Conservation (phyloP, 1,140 invertebrate genomes). For the Rhopalosiphum maidis region DNA sequence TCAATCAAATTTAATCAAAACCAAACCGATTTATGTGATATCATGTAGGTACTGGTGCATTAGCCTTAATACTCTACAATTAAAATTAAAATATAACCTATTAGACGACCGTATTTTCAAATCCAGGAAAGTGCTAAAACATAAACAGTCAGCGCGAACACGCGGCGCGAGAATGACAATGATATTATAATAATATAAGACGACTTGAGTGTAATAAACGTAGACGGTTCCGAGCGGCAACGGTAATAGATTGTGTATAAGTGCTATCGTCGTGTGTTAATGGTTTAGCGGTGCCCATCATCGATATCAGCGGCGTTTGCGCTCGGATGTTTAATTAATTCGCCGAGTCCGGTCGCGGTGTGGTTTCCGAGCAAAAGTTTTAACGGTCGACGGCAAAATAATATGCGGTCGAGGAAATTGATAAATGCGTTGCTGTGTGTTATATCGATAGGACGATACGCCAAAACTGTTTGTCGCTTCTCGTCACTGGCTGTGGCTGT, state of each 20-base stretch:
- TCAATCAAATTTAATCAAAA: too few species aligned
- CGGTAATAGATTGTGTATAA: background rate
- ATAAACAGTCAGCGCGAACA: too few species aligned
- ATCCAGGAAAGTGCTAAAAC: too few species aligned
- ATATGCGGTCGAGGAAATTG: background rate
- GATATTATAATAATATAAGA: too few species aligned
- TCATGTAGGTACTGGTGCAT: too few species aligned
- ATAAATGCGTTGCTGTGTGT: background rate
- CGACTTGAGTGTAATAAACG: too few species aligned
- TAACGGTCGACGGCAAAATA: background rate
- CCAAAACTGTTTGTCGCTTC: background rate
- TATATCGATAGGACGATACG: background rate
- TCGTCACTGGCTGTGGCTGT: background rate
- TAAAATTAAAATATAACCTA: background rate
- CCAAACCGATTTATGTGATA: too few species aligned
- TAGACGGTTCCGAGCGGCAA: background rate
- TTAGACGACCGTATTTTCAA: too few species aligned
- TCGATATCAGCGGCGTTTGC: background rate
- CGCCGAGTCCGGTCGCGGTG: background rate
- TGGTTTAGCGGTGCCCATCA: background rate
- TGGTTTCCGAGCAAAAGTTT: background rate
- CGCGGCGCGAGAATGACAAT: too few species aligned
- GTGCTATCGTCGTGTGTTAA: background rate
- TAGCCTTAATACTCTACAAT: too few species aligned
- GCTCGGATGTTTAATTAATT: background rate